Conservation (phyloP, 2,113 vertebrate genomes). For the Donacobius atricapilla region DNA sequence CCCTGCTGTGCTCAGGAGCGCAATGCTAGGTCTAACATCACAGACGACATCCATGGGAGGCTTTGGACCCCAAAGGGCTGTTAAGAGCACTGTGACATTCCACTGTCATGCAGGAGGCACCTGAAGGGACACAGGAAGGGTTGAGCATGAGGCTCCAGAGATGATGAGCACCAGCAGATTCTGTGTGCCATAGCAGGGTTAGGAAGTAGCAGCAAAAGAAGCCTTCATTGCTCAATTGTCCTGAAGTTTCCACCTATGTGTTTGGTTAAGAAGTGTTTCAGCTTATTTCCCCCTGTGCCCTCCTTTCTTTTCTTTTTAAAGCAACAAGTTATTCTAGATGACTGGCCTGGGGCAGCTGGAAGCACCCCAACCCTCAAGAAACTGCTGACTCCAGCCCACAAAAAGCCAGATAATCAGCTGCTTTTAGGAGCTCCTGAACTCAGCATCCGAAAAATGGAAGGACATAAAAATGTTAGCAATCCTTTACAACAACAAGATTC, state of each 20-base stretch:
- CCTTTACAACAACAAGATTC: not conserved
- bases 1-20: accelerated
- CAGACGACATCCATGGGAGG: accelerated
- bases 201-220: not conserved
- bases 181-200: not conserved
- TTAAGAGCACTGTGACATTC: not conserved
- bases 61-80: not conserved
- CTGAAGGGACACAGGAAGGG: accelerated
- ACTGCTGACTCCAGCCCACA: conserved; percentile 13
- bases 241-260: not conserved
- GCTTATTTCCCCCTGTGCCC: not conserved
- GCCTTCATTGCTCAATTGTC: not conserved
- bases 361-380: conserved; percentile 25
- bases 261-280: not conserved
- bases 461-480: not conserved
- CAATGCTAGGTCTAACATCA: not conserved
- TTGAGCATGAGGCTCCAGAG: not conserved
- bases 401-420: conserved; percentile 1
- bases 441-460: not conserved
- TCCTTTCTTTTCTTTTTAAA: not conserved
- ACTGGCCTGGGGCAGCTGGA: conserved; percentile 21
- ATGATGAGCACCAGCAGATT: not conserved
- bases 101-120: not conserved
- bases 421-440: conserved; percentile 11
- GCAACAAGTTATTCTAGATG: not conserved